These are phyloP conservation scores for Chromis chromis DNA, from an alignment of 2,797 vertebrate genomes.

Conservation along the genomic window DNA sequence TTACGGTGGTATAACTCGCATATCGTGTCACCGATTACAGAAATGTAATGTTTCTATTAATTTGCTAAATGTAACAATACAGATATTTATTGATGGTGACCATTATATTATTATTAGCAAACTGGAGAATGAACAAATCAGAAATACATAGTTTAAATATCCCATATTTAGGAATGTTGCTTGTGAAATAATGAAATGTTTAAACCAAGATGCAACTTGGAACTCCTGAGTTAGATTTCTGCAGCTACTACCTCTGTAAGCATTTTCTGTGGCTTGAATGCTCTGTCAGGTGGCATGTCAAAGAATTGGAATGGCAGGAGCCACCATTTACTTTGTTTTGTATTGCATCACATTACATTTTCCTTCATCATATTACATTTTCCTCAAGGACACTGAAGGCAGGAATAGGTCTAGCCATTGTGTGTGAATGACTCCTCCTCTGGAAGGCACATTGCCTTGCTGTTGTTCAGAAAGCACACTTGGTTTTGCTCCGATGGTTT, in stretches of 20 bases:
- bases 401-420: constrained; percentile 7
- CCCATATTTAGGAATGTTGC: not conserved
- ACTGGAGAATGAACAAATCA: too few species aligned
- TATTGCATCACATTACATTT: not conserved
- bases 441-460: not conserved
- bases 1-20: too few species aligned
- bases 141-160: too few species aligned
- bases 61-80: too few species aligned
- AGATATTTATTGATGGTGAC: too few species aligned
- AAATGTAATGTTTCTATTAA: too few species aligned
- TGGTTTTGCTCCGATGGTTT: constrained; percentile 3
- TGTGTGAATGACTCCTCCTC: not conserved
- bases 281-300: constrained; percentile 3
- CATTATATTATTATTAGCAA: too few species aligned
- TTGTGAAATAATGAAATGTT: not conserved
- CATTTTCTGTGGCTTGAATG: constrained; percentile 3
- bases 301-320: not conserved
- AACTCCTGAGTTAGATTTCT: too few species aligned
- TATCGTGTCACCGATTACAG: too few species aligned
- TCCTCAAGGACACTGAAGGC: constrained; percentile 19
- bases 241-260: not conserved
- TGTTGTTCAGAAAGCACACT: not conserved
- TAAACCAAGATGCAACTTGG: not conserved
- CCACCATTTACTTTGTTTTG: not conserved
- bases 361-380: constrained; percentile 12